Evolutionary conservation across 1,140 invertebrate genomes (phyloP).

Genomic region (Anastatus disparis): DNA sequence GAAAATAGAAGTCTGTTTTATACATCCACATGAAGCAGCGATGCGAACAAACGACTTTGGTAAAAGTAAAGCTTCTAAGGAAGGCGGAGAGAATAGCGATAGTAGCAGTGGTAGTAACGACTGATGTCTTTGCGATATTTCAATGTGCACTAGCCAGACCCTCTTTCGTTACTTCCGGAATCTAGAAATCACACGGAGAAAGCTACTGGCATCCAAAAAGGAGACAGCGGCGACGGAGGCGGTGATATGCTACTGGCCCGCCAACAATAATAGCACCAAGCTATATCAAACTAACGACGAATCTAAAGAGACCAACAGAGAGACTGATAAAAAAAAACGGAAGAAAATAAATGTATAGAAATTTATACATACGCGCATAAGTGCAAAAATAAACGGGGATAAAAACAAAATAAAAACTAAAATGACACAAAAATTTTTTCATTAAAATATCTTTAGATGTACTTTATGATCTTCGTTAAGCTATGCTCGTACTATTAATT

Average conservation of each 20-base stretch:
- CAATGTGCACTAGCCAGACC: constrained; percentile 35
- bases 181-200: constrained; percentile 32
- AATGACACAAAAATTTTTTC: too few species aligned
- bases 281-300: not conserved
- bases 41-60: constrained; percentile 50
- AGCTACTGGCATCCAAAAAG: not conserved
- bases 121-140: constrained; percentile 54
- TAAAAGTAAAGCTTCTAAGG: too few species aligned
- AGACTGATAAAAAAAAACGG: not conserved
- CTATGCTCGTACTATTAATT: too few species aligned
- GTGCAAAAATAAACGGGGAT: too few species aligned
- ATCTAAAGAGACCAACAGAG: not conserved
- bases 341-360: too few species aligned
- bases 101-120: constrained; percentile 40
- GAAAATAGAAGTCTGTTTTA: constrained; percentile 44
- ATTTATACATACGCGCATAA: too few species aligned
- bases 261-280: constrained; percentile 31
- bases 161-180: constrained; percentile 25
- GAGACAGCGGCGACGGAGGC: not conserved
- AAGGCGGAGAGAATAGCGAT: not conserved
- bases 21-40: constrained; percentile 38
- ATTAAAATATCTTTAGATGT: too few species aligned
- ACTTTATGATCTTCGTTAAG: too few species aligned
- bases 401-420: too few species aligned
- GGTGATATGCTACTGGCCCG: not conserved